phyloP scores from a whole-genome alignment of 2,888 invertebrate species.

The Drosophila tanythrix region DNA sequence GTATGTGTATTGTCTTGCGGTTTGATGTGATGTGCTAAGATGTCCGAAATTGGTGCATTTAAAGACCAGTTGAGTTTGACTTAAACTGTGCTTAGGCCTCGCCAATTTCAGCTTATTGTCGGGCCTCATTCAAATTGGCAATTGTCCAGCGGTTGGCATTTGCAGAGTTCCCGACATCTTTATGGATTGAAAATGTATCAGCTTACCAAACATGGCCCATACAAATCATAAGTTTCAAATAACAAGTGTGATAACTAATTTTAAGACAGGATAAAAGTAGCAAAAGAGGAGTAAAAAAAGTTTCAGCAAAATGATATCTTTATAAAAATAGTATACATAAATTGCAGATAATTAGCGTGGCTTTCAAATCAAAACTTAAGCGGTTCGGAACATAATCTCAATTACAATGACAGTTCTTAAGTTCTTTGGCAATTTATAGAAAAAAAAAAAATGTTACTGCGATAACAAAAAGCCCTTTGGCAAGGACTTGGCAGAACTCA shows the following conservation, averaged over 20 bases:
- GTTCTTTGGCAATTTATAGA: slow-evolving; percentile 10
- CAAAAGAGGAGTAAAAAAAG: neutral
- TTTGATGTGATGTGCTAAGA: slow-evolving; percentile 45
- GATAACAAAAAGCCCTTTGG: slow-evolving; percentile 31
- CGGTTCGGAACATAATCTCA: slow-evolving; percentile 5
- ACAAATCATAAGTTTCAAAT: neutral
- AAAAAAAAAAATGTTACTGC: neutral
- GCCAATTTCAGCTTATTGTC: slow-evolving; percentile 51
- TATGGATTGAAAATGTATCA: neutral
- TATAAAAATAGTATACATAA: neutral
- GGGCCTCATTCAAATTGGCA: slow-evolving; percentile 32
- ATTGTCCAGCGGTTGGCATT: slow-evolving; percentile 4
- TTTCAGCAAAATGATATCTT: neutral
- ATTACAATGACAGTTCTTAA: slow-evolving; percentile 18
- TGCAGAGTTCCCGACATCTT: neutral
- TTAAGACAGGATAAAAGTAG: neutral
- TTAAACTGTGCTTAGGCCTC: slow-evolving; percentile 58
- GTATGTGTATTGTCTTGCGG: slow-evolving; percentile 31
- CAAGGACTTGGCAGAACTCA: slow-evolving; percentile 23
- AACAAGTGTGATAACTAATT: neutral
- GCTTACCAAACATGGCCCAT: neutral
- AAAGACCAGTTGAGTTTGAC: slow-evolving; percentile 57
- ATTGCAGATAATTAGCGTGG: neutral
- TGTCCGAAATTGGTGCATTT: slow-evolving; percentile 66
- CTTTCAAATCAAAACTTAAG: neutral